phyloP scores from a whole-genome alignment of 2,888 invertebrate species.

The Lathronympha strigana region DNA sequence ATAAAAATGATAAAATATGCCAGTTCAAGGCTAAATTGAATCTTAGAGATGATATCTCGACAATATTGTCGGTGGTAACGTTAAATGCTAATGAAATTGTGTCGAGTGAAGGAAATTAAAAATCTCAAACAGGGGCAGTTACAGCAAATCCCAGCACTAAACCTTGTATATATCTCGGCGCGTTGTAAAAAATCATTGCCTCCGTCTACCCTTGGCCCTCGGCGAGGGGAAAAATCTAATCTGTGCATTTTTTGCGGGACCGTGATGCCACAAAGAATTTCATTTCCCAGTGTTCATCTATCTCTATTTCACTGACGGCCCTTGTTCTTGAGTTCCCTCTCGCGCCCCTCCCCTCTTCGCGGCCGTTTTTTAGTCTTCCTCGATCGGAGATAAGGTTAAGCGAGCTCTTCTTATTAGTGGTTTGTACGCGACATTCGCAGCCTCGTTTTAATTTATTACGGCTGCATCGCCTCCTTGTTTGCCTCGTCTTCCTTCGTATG shows the following conservation, averaged over 20 bases:
- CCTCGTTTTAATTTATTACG: slow-evolving; percentile 69
- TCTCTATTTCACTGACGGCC: slow-evolving; percentile 85
- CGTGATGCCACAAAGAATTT: slow-evolving; percentile 85
- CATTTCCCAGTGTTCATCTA: slow-evolving; percentile 86
- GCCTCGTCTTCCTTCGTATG: slow-evolving; percentile 40
- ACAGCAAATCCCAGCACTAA: slow-evolving; percentile 82
- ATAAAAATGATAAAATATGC: slow-evolving; percentile 1
- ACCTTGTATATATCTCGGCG: slow-evolving; percentile 80
- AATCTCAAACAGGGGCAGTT: slow-evolving; percentile 80
- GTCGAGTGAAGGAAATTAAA: slow-evolving; percentile 81
- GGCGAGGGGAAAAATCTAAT: slow-evolving; percentile 84
- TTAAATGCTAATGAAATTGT: slow-evolving; percentile 53
- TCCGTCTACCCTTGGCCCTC: slow-evolving; percentile 79
- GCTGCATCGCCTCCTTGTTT: slow-evolving; percentile 50
- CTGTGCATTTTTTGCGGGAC: slow-evolving; percentile 85
- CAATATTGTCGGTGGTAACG: slow-evolving; percentile 33
- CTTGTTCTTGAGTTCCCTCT: slow-evolving; percentile 78
- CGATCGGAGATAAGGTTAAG: slow-evolving; percentile 83
- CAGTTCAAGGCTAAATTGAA: slow-evolving; percentile 15
- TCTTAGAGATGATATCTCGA: slow-evolving; percentile 29
- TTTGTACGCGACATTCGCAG: slow-evolving; percentile 72
- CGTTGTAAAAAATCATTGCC: slow-evolving; percentile 85
- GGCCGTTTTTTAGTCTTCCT: slow-evolving; percentile 82
- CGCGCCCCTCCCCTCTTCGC: slow-evolving; percentile 57
- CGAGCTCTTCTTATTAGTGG: slow-evolving; percentile 80